Evolutionary conservation across 2,797 vertebrate species (phyloP).

Genomic region (Melanotaenia boesemani): DNA sequence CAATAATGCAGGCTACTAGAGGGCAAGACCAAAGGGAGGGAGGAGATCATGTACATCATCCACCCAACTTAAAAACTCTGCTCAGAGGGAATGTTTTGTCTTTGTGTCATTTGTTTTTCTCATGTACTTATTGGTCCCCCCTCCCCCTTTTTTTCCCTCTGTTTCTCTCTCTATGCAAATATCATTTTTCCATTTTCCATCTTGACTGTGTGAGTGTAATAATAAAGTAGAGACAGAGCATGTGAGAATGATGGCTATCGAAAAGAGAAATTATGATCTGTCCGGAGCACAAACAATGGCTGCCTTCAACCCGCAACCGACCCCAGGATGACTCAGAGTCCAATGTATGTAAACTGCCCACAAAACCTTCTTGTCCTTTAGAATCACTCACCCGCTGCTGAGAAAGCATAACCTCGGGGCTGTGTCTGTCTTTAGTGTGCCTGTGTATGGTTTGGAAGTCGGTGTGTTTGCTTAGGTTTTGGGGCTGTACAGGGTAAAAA

Average conservation of each 20-base stretch:
- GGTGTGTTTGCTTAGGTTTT: slow-evolving; percentile 78
- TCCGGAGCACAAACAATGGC: slow-evolving; percentile 29
- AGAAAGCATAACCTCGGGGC: slow-evolving; percentile 74
- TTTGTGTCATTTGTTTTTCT: slow-evolving; percentile 20
- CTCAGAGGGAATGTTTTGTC: slow-evolving; percentile 6
- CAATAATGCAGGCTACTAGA: slow-evolving; percentile 39
- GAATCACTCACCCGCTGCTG: slow-evolving; percentile 78
- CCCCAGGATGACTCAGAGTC: slow-evolving; percentile 64
- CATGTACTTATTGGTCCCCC: slow-evolving; percentile 11
- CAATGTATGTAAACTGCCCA: slow-evolving; percentile 71
- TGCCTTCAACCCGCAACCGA: slow-evolving; percentile 54
- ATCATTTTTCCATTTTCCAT: slow-evolving; percentile 10
- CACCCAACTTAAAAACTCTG: slow-evolving; percentile 37
- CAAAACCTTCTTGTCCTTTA: slow-evolving; percentile 71
- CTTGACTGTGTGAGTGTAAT: background rate
- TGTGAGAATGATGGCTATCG: slow-evolving; percentile 26
- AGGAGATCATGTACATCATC: slow-evolving; percentile 27
- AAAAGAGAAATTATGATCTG: slow-evolving; percentile 48
- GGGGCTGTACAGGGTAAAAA: slow-evolving; percentile 65
- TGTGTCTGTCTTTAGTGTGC: slow-evolving; percentile 65
- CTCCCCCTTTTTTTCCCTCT: background rate
- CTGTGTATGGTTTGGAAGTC: slow-evolving; percentile 79
- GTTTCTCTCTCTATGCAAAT: slow-evolving; percentile 1
- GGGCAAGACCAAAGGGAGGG: slow-evolving; percentile 38
- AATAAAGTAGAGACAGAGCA: slow-evolving; percentile 11